Conservation (phyloP, 2,888 invertebrate genomes). For the Hoplodrina ambigua region DNA sequence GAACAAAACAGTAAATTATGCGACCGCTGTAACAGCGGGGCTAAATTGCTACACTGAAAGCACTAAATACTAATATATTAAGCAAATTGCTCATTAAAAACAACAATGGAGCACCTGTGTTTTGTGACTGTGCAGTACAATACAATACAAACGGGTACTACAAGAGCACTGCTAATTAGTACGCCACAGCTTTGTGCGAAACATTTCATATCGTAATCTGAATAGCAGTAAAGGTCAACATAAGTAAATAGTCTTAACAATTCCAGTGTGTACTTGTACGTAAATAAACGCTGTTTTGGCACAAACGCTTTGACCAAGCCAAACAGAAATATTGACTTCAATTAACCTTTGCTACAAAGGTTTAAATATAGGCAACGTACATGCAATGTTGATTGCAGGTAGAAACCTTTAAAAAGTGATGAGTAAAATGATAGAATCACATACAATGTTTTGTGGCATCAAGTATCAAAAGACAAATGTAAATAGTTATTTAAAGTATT, state of each 20-base stretch:
- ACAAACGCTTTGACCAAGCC: constrained; percentile 6
- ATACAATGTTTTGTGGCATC: constrained; percentile 27
- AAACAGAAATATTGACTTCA: constrained; percentile 23
- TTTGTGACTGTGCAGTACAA: constrained; percentile 44
- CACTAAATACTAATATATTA: constrained; percentile 59
- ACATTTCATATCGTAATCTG: constrained; percentile 17
- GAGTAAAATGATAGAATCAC: constrained; percentile 40
- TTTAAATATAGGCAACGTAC: constrained; percentile 29
- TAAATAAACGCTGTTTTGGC: constrained; percentile 5
- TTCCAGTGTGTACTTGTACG: constrained; percentile 7
- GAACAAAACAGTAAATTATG: constrained; percentile 56
- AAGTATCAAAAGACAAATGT: background rate
- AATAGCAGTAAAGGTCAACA: constrained; percentile 21
- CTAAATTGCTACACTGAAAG: constrained; percentile 55
- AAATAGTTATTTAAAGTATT: background rate
- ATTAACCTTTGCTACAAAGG: constrained; percentile 41
- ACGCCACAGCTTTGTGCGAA: constrained; percentile 25
- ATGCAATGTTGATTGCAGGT: constrained; percentile 28
- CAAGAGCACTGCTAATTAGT: constrained; percentile 44
- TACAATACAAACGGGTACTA: constrained; percentile 18
- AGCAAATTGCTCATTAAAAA: constrained; percentile 58
- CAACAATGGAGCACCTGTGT: constrained; percentile 58
- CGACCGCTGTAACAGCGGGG: constrained; percentile 52
- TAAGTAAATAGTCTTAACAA: constrained; percentile 23
- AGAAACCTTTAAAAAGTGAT: constrained; percentile 13